These are phyloP conservation scores for Agonopterix alstromeriana DNA, from an alignment of 2,888 invertebrate genomes.

Conservation along the genomic window DNA sequence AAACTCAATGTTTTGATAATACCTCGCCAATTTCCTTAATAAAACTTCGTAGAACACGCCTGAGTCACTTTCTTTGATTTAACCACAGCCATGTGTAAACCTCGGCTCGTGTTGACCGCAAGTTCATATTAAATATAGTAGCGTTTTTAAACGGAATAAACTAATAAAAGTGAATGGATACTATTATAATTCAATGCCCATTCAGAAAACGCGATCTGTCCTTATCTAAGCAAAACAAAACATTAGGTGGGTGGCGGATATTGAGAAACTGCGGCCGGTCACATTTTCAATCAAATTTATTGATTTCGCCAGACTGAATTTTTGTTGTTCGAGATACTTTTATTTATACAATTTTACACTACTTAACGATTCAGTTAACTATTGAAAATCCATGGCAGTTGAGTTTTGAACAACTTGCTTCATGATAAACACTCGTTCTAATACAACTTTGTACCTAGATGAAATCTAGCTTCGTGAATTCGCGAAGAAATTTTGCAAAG, in stretches of 20 bases:
- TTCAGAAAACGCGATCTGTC: slow-evolving; percentile 8
- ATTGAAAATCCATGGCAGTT: too few relatives aligned
- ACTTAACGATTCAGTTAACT: neutral
- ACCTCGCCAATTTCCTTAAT: slow-evolving; percentile 1
- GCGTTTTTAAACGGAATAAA: slow-evolving; percentile 6
- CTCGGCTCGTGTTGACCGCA: too few relatives aligned
- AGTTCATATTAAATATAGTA: neutral
- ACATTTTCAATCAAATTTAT: slow-evolving; percentile 38
- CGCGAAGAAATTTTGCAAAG: too few relatives aligned
- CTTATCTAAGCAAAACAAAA: slow-evolving; percentile 14
- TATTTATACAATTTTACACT: neutral
- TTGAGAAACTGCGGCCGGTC: slow-evolving; percentile 34
- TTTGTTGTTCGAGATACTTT: neutral
- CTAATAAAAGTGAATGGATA: slow-evolving; percentile 7
- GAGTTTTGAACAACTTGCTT: too few relatives aligned
- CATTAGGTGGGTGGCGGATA: slow-evolving; percentile 43
- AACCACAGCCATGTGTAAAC: neutral
- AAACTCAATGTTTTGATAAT: slow-evolving; percentile 26
- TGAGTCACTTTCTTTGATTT: slow-evolving; percentile 10
- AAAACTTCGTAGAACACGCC: neutral
- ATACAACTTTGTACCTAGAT: too few relatives aligned
- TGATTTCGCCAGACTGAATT: slow-evolving; percentile 20
- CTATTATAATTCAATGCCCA: slow-evolving; percentile 8
- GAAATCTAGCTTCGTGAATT: too few relatives aligned
- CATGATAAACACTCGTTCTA: too few relatives aligned